A percentile compares a stretch with the other conserved stretches of the same genome.
Evolutionary conservation across 1,140 invertebrate species (phyloP).

Genomic region (Dinothrombium tinctorium): DNA sequence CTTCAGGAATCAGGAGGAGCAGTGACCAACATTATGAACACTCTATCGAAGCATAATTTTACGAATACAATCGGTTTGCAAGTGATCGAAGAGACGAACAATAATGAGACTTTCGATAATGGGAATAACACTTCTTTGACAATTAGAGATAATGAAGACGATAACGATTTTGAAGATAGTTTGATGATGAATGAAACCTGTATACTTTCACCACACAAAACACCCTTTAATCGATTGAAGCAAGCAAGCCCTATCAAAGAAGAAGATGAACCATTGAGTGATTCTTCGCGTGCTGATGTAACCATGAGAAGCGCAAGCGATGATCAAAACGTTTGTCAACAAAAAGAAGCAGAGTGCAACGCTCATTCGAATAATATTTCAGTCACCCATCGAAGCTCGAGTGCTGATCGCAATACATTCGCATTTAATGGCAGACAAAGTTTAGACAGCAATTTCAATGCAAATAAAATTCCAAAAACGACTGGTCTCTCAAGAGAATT

Average conservation of each 20-base stretch:
- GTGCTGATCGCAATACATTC: too few species aligned
- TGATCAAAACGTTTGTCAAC: too few species aligned
- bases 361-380: too few species aligned
- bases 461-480: constrained; percentile 8
- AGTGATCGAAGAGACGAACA: neutral
- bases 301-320: constrained; percentile 8
- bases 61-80: neutral
- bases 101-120: neutral
- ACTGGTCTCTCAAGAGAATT: constrained; percentile 10
- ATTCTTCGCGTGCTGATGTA: constrained; percentile 14
- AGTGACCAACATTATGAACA: neutral
- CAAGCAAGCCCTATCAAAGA: constrained; percentile 16
- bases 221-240: neutral
- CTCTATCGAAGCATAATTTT: neutral
- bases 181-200: constrained; percentile 12
- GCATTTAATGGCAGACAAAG: too few species aligned
- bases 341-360: too few species aligned
- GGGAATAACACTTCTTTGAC: neutral
- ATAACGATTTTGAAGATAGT: constrained; percentile 16
- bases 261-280: constrained; percentile 13
- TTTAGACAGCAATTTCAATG: constrained; percentile 8
- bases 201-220: neutral
- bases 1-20: neutral
- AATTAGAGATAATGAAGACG: constrained; percentile 9
- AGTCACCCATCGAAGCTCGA: too few species aligned